Evolutionary conservation across 37 sponge, comb jelly and placozoan species (phyloP).

Genomic region (Beroe forskalii): DNA sequence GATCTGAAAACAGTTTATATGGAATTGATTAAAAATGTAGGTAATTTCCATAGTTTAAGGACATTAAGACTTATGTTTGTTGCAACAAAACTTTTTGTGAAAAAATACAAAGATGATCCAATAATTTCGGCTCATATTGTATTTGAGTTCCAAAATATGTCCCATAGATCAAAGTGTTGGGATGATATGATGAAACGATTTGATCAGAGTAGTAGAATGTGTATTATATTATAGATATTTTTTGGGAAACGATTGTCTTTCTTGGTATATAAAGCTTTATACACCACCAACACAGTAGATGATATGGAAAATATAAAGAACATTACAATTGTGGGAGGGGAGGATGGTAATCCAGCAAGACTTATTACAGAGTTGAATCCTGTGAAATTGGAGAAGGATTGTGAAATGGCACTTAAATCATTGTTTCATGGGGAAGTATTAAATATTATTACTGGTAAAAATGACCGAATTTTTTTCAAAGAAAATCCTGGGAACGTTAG

Average conservation of each 20-base stretch:
- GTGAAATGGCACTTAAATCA: constrained; percentile 1
- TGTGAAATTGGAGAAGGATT: not conserved
- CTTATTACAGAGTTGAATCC: not conserved
- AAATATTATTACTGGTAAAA: not conserved
- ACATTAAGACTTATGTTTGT: not conserved
- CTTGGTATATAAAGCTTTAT: too few relatives aligned
- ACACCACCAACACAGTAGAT: too few relatives aligned
- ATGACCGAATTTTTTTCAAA: not conserved
- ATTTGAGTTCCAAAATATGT: not conserved
- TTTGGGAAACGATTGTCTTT: too few relatives aligned
- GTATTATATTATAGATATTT: not conserved
- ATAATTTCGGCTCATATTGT: not conserved
- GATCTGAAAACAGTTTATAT: not conserved
- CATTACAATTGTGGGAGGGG: not conserved
- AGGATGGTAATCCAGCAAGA: not conserved
- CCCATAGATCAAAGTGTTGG: not conserved
- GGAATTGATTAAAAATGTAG: not conserved
- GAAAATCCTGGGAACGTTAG: not conserved
- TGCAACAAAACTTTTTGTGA: not conserved
- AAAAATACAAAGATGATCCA: not conserved
- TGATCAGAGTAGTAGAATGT: not conserved
- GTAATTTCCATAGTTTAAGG: not conserved
- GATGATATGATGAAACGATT: not conserved
- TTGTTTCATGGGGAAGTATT: not conserved
- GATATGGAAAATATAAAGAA: not conserved